phyloP scores from a whole-genome alignment of 2,888 invertebrate genomes.

The Ceratothoa steindachneri region DNA sequence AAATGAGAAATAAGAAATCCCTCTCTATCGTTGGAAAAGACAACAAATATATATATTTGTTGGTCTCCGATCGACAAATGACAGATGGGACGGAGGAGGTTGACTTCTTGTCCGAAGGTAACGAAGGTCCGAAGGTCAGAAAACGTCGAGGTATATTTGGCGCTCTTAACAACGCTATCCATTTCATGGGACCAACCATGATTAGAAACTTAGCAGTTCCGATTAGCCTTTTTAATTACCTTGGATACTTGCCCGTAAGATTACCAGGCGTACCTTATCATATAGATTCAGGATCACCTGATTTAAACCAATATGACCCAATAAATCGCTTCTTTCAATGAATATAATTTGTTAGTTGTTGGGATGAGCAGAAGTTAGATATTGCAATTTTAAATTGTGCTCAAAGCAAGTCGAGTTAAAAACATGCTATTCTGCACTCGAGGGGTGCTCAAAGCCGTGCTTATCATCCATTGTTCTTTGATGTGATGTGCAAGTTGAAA shows the following conservation, averaged over 20 bases:
- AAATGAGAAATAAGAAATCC: not conserved
- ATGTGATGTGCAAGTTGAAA: too few species aligned
- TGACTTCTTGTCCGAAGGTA: too few species aligned
- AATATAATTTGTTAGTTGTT: too few species aligned
- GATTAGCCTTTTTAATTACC: slow-evolving; percentile 38
- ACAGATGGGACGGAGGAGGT: not conserved
- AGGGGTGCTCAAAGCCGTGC: too few species aligned
- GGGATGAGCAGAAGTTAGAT: too few species aligned
- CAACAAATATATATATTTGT: not conserved
- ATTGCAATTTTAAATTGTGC: too few species aligned
- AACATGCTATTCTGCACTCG: too few species aligned
- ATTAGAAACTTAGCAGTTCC: slow-evolving; percentile 36
- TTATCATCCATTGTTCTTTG: too few species aligned
- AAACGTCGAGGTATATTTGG: not conserved
- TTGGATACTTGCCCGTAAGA: slow-evolving; percentile 40
- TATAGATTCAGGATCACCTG: slow-evolving; percentile 35
- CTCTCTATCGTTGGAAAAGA: not conserved
- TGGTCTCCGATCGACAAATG: not conserved
- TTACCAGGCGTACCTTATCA: slow-evolving; percentile 45
- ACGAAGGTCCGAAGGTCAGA: too few species aligned
- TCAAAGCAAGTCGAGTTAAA: too few species aligned
- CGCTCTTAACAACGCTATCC: not conserved
- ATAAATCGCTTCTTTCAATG: slow-evolving; percentile 13
- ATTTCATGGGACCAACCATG: not conserved
- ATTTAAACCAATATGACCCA: slow-evolving; percentile 35